Base-by-base conservation (phyloP, 2,888 invertebrate genomes). In the Galerucella pusilla region DNA sequence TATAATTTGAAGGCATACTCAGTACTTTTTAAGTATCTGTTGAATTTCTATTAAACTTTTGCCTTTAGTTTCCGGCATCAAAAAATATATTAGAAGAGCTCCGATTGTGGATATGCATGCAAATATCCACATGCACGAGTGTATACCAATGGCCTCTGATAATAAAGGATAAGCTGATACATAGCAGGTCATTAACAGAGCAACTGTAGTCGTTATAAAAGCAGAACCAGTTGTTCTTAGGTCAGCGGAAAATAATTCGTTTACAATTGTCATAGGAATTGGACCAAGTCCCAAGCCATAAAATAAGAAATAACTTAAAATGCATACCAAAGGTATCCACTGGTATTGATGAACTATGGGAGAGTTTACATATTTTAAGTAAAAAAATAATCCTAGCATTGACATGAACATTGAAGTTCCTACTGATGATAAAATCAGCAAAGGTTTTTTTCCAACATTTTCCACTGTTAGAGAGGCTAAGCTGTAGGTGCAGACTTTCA, bases 41-140 rank as follows among this genome's bases (percentile, higher is more conserved):
- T 72, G 72, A 12, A 76, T 76, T 45, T 76, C 76, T 14, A 16
- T 12, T 14, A 74, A 45, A 54, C 71, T 74, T 71, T 73, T 75
- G 45, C 77, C 77, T 25, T 46, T 71, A 5, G 77, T 77, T 65
- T 77, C 75, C 25, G 75, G 75, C 12, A 77, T 25, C 1, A 67
- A 35, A 14, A 68, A 65, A 57, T 75, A 75, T 16, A 75, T 25
- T 14, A 70, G 59, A n/a, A 67, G 4, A 5, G 64, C 64, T 12
- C 75, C 73, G 2, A 59, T 2, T 0, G 75, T 71, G 20, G 61
- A 54, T 25, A 46, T 42, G 1, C 16, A 9, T 35, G 68, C 61
- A n/a, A 75, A 75, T 12, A 64, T 60, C 77, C 77, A 77, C 54
- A 77, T 59, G 61, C 73, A 73, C 64, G 63, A 75, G 5, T 75